phyloP scores from a whole-genome alignment of 2,797 vertebrate genomes.

The Molothrus aeneus region DNA sequence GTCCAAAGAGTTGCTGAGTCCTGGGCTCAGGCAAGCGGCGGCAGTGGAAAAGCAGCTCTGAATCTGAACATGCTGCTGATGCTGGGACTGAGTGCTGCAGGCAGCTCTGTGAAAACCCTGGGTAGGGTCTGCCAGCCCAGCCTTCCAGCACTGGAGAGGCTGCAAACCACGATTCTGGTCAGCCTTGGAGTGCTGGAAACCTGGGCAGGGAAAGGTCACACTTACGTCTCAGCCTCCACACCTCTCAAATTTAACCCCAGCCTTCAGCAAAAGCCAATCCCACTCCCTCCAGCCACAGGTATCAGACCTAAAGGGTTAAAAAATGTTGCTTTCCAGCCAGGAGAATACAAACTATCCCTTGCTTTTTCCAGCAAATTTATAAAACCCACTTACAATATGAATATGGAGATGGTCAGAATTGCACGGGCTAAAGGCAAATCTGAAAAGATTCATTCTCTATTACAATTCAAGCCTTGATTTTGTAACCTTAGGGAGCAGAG shows the following conservation, averaged over 20 bases:
- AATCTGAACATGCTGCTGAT: neutral
- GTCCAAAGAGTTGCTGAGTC: neutral
- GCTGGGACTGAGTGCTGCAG: neutral
- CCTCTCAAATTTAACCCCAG: neutral
- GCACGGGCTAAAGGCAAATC: neutral
- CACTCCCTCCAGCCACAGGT: accelerated
- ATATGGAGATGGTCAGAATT: slow-evolving; percentile 15
- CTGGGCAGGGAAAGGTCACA: neutral
- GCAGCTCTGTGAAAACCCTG: neutral
- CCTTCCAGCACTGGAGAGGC: accelerated
- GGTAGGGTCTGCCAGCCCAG: neutral
- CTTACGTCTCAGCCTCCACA: accelerated
- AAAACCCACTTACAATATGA: slow-evolving; percentile 45
- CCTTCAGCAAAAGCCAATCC: neutral
- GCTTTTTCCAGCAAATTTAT: slow-evolving; percentile 35
- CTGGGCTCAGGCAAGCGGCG: neutral
- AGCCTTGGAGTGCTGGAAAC: neutral
- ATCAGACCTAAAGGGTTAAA: neutral
- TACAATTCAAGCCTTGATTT: neutral
- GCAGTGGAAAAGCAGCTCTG: neutral
- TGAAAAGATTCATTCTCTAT: slow-evolving; percentile 21
- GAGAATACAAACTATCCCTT: neutral
- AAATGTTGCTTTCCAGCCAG: neutral
- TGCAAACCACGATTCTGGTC: neutral
- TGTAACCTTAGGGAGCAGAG: slow-evolving; percentile 39